Base-by-base conservation (phyloP, 2,113 vertebrate genomes). In the Tupaia chinensis region DNA sequence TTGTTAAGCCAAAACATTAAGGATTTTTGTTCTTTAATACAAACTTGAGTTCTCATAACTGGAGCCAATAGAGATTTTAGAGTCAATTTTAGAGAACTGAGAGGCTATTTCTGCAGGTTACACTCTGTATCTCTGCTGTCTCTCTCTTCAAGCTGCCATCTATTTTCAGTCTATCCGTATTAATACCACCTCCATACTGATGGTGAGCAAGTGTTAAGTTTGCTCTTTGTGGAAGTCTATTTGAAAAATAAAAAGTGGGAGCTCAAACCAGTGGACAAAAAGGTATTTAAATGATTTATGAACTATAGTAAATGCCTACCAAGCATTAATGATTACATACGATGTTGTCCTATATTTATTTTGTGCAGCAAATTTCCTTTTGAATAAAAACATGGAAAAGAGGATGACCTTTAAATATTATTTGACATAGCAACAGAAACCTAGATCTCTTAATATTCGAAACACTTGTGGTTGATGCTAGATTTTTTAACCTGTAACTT, bases 291-390 rank as follows among this genome's bases (percentile, higher is more conserved):
- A 80, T 96, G 53, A 91, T 93, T 92, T 58, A 83, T 85, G 79
- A 44, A 69, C 94, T 72, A 93, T 1, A 93, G 44, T 60, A 89
- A 87, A 60, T 94, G 23, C 77, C 27, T 66, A 84, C 91, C 32
- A 92, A 93, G 82, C n/a, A 94, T 91, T 91, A 95, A 92, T 82
- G 92, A 94, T 22, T 85, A 56, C 54, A 77, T 60, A 87, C 60
- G 74, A 95, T 93, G 65, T 60, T 63, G 20, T 34, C 34, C 34
- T 78, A 19, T 89, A 74, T 95, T 78, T 95, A 93, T 83, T 96
- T 93, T 56, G 23, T 81, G 53, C 32, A 91, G 54, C n/a, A 93
- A 66, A 84, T 84, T 94, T 86, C 70, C 81, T 73, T 94, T 90
- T 81, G 56, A 25, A 80, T 81, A 94, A 95, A 97, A 74, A n/a